Base-by-base conservation (phyloP, 2,888 invertebrate genomes). In the Catocala sponsa region DNA sequence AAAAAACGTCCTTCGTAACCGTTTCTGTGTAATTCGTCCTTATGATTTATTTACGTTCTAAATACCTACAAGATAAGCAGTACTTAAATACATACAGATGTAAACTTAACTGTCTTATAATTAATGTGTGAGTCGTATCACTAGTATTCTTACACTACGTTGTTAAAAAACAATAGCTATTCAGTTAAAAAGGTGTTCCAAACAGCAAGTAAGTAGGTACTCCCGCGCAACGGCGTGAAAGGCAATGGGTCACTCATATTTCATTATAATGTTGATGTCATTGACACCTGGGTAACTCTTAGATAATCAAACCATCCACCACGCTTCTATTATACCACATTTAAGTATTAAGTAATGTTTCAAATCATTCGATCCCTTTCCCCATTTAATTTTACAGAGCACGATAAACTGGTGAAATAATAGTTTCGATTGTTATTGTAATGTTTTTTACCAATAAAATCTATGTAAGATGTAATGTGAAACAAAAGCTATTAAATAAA, bases 221-320 rank as follows among this genome's bases (percentile, higher is more conserved):
- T 72, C 55, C 63, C 65, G 67, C 65, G 65, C 64, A 60, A 61
- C 74, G 68, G 56, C 72, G 77, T 64, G 63, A 70, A 82, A 79
- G 76, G 79, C 75, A 74, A 76, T 70, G 69, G 72, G 79, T 81
- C 75, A 74, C 61, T 43, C 61, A 66, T 74, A 69, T 71, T 74
- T 77, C 66, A 74, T 70, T 79, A 69, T 72, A 69, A 65, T 63
- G 62, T 72, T 68, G 61, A 73, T 81, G 77, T 78, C 80, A 80
- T 75, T 82, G 81, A 77, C 79, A 74, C 59, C 67, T 59, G 59
- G 51, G 48, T 60, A 70, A 58, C 59, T 71, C 63, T 72, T 70
- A 72, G 71, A 76, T 76, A 76, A 74, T 70, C 72, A 55, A 59
- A 60, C 56, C 57, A 62, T 55, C 60, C 57, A 41, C 54, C 47